A percentile compares a stretch with the other conserved stretches of the same genome.
Evolutionary conservation across 2,113 vertebrate genomes (phyloP).

Genomic region (Daphoenositta chrysoptera): DNA sequence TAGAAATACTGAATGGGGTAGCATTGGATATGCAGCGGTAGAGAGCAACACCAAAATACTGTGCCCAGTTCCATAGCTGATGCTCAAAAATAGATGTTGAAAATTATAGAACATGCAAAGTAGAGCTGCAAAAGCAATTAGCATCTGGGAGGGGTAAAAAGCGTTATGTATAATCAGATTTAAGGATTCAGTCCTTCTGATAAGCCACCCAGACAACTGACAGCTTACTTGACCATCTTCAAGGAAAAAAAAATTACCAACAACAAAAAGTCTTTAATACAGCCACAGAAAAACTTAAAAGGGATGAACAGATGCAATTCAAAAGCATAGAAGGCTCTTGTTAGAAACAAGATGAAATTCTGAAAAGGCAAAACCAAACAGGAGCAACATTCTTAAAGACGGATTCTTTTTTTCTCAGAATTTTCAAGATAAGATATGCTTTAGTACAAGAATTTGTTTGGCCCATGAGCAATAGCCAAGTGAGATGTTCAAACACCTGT

Average conservation of each 20-base stretch:
- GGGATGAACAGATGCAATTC: not conserved
- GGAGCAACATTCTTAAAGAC: not conserved
- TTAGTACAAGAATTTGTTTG: not conserved
- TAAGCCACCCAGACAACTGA: not conserved
- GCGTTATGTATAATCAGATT: not conserved
- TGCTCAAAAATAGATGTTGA: not conserved
- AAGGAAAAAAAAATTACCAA: not conserved
- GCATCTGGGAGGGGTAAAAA: not conserved
- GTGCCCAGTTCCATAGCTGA: not conserved
- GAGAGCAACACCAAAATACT: not conserved
- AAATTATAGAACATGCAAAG: not conserved
- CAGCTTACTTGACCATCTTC: not conserved
- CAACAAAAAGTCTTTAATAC: not conserved
- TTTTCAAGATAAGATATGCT: not conserved
- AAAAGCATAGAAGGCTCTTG: not conserved
- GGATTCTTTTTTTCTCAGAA: not conserved
- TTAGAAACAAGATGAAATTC: not conserved
- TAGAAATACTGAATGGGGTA: not conserved
- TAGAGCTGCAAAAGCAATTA: not conserved
- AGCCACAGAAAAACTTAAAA: not conserved
- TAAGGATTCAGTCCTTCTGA: not conserved
- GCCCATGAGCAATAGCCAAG: not conserved
- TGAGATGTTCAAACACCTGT: not conserved
- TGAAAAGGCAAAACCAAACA: not conserved
- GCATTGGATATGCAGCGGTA: not conserved